Evolutionary conservation across 2,797 vertebrate genomes (phyloP), one percentile per base, ranked within the genome.

Genomic region (Pelodytes ibericus): DNA sequence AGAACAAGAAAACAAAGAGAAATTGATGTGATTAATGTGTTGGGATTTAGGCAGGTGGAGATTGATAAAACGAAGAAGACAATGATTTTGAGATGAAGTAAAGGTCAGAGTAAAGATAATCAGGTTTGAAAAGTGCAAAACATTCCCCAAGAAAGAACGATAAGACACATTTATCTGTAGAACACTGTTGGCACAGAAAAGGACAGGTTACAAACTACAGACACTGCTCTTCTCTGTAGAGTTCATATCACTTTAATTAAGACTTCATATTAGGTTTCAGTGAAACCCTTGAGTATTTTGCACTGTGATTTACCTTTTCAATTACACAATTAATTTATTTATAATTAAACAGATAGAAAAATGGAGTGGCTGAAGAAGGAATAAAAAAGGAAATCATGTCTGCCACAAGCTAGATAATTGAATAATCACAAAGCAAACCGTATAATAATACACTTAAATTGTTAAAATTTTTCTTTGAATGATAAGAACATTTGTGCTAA

Each of bases 1-100:
- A 61, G 62, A 68, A 72, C 31, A 68, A 44, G n/a, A 60, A 26
- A 18, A 39, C n/a, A 75, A 66, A 66, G 44, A 60, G 27, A 49
- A 41, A 58, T 36, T 29, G 25, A 61, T 44, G 39, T 29, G 31
- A 78, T 68, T 16, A 72, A 62, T 67, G 71, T 31, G 53, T 31
- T 67, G 56, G 44, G 63, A 72, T 62, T 62, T 58, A 41, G 36
- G 67, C 44, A 44, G 49, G 33, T 70, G 65, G 62, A 61, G 56
- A 60, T 75, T 75, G 64, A 75, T 71, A 77, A 60, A 72, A 60
- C 49, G 22, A 44, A 31, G 59, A 71, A 53, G 62, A 18, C 62
- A 59, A 67, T 67, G 69, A 66, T 78, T 59, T 59, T 26, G 39
- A 60, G 64, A 79, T 73, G 57, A 78, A 75, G 47, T 39, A 61